These are phyloP conservation scores for Atta colombica DNA, from an alignment of 1,140 invertebrate genomes.

Conservation along the genomic window DNA sequence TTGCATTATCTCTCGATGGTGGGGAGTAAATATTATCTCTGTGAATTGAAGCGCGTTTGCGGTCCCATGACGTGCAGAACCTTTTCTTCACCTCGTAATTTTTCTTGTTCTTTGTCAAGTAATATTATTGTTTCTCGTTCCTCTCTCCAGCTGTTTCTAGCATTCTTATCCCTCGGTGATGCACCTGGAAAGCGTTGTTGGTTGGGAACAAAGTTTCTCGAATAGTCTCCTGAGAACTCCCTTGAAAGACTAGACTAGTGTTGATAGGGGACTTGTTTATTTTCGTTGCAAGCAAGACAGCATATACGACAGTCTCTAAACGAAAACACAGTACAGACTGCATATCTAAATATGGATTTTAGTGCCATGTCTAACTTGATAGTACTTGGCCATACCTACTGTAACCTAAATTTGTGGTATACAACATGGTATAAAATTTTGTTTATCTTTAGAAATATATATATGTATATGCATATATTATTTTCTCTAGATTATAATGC, in stretches of 20 bases:
- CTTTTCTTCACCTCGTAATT: slow-evolving; percentile 44
- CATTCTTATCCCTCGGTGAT: slow-evolving; percentile 19
- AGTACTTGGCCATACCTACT: neutral
- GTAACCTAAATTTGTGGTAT: neutral
- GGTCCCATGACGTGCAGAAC: neutral
- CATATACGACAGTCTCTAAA: slow-evolving; percentile 12
- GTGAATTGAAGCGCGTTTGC: slow-evolving; percentile 18
- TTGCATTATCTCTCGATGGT: slow-evolving; percentile 21
- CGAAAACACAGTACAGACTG: slow-evolving; percentile 30
- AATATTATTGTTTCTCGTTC: slow-evolving; percentile 36
- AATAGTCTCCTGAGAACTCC: slow-evolving; percentile 35
- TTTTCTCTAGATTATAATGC: neutral
- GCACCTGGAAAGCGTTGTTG: slow-evolving; percentile 44
- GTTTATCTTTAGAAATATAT: neutral
- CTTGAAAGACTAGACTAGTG: slow-evolving; percentile 18
- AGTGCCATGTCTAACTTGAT: slow-evolving; percentile 7
- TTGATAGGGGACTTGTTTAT: slow-evolving; percentile 65
- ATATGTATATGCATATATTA: neutral
- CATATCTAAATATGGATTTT: slow-evolving; percentile 25
- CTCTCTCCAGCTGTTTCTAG: neutral
- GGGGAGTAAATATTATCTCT: slow-evolving; percentile 37
- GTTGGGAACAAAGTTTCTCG: slow-evolving; percentile 54
- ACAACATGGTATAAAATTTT: neutral
- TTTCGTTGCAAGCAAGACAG: slow-evolving; percentile 36
- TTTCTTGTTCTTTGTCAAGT: slow-evolving; percentile 48